These are phyloP conservation scores for Calliopum simillimum DNA, from an alignment of 2,888 invertebrate species.

Conservation along the genomic window DNA sequence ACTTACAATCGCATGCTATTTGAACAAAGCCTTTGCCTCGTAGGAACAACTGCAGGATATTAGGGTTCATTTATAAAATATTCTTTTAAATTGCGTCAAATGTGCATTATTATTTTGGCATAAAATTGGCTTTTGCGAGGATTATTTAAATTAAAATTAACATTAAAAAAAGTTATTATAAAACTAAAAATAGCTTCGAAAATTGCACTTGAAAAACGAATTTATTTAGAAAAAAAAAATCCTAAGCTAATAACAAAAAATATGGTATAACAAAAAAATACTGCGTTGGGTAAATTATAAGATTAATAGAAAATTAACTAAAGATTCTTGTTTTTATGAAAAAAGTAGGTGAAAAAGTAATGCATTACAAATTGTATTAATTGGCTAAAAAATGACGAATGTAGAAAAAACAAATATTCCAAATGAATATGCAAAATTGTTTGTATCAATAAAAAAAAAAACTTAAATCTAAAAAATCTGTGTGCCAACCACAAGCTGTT, in stretches of 20 bases:
- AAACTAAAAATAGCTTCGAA: slow-evolving; percentile 38
- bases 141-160: slow-evolving; percentile 31
- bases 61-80: too few species aligned
- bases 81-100: slow-evolving; percentile 20
- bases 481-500: too few species aligned
- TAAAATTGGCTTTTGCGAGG: slow-evolving; percentile 43
- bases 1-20: too few species aligned
- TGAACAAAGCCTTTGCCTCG: too few species aligned
- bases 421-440: too few species aligned
- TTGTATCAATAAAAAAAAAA: too few species aligned
- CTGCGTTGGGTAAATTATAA: slow-evolving; percentile 26
- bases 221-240: slow-evolving; percentile 23
- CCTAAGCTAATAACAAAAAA: slow-evolving; percentile 41
- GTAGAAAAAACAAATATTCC: too few species aligned
- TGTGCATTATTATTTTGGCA: slow-evolving; percentile 41
- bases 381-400: too few species aligned
- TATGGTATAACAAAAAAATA: slow-evolving; percentile 39
- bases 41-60: too few species aligned
- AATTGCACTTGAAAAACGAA: slow-evolving; percentile 33
- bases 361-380: too few species aligned
- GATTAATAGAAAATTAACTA: neutral
- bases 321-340: neutral
- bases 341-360: neutral
- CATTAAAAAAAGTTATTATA: slow-evolving; percentile 22
- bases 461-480: too few species aligned